Evolutionary conservation across 2,113 vertebrate species (phyloP).

Genomic region (Setophaga kirtlandii): DNA sequence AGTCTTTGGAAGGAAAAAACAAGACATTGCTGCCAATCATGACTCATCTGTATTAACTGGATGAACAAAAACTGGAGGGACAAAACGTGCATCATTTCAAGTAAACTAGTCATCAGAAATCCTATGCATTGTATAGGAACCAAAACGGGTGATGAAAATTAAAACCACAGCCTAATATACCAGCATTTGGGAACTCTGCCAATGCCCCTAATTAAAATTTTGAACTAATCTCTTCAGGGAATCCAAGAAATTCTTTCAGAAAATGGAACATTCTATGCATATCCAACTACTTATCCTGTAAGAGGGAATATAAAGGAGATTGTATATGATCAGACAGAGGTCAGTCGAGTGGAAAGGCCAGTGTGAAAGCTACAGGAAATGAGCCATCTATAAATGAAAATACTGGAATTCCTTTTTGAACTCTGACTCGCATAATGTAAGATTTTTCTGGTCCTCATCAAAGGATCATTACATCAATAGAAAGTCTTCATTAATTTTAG

Average conservation of each 20-base stretch:
- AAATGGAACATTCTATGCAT: conserved; percentile 25
- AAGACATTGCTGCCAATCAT: conserved; percentile 1
- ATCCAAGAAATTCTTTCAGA: conserved; percentile 48
- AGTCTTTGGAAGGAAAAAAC: conserved; percentile 39
- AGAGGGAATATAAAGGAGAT: conserved; percentile 8
- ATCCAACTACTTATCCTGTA: conserved; percentile 35
- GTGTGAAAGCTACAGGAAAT: conserved; percentile 61
- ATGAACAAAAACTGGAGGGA: not conserved
- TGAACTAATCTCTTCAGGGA: conserved; percentile 56
- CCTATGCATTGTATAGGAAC: conserved; percentile 24
- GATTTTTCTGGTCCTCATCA: not conserved
- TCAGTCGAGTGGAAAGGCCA: conserved; percentile 58
- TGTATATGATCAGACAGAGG: conserved; percentile 49
- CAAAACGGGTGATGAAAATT: not conserved
- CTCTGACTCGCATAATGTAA: not conserved
- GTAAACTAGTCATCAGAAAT: conserved; percentile 22
- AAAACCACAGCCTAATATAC: conserved; percentile 25
- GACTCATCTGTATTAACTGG: not conserved
- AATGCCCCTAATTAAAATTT: conserved; percentile 56
- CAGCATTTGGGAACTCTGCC: conserved; percentile 34
- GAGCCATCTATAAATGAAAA: conserved; percentile 41
- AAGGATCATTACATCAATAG: not conserved
- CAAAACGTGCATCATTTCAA: not conserved
- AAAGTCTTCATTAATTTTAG: conserved; percentile 6
- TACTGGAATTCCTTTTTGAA: conserved; percentile 26